Evolutionary conservation across 2,888 invertebrate genomes (phyloP).

Genomic region (Aproaerema taeniolella): DNA sequence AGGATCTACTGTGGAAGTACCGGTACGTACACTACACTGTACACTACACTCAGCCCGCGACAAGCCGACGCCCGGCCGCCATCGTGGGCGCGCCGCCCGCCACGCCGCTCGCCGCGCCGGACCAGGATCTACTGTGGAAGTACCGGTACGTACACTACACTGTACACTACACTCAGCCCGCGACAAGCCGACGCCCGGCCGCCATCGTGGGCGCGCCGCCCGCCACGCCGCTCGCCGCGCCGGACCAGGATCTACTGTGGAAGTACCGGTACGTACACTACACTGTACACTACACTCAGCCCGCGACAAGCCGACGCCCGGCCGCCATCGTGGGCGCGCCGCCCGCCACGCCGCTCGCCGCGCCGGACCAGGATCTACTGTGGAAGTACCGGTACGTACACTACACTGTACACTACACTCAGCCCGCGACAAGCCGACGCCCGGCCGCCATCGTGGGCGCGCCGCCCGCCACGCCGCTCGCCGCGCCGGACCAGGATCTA

Average conservation of each 20-base stretch:
- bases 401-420: no score
- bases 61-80: no score
- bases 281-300: no score
- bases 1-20: constrained; percentile 98
- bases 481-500: neutral
- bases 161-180: no score
- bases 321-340: neutral
- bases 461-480: neutral
- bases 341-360: neutral
- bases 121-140: neutral
- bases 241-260: neutral
- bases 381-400: neutral
- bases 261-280: neutral
- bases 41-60: no score
- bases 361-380: neutral
- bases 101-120: neutral
- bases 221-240: neutral
- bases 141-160: neutral
- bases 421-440: no score
- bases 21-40: constrained; percentile 38
- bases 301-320: no score
- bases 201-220: neutral
- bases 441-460: neutral
- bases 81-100: neutral
- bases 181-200: no score